These are phyloP conservation scores for Yoshiicerus persimilis DNA, from an alignment of 1,140 invertebrate genomes.

Conservation along the genomic window DNA sequence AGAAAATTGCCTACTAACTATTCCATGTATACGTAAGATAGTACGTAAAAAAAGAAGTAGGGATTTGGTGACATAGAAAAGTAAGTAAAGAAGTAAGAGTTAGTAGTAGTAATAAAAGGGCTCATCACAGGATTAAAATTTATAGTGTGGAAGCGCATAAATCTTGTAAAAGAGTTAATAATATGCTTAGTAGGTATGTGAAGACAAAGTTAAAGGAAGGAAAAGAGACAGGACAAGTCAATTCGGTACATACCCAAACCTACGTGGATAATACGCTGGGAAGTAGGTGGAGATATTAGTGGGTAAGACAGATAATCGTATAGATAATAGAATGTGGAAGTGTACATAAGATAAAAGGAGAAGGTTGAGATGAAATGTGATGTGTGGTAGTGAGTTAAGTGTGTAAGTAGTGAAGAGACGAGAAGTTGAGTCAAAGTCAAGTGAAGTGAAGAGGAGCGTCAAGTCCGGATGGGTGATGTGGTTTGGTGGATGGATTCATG, in stretches of 20 bases:
- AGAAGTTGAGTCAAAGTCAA: neutral
- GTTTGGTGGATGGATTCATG: constrained; percentile 14
- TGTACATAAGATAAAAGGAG: neutral
- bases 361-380: neutral
- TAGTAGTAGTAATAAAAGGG: neutral
- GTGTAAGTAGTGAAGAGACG: neutral
- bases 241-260: neutral
- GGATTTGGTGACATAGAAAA: neutral
- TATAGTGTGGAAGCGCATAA: constrained; percentile 32
- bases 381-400: neutral
- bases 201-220: neutral
- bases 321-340: neutral
- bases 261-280: neutral
- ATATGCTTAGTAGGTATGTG: neutral
- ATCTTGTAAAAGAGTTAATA: constrained; percentile 24
- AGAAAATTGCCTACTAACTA: neutral
- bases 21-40: neutral
- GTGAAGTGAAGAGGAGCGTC: neutral
- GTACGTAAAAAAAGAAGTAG: neutral
- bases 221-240: neutral
- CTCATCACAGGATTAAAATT: constrained; percentile 33
- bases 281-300: neutral
- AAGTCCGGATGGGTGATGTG: neutral
- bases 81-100: neutral
- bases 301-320: no score